A percentile compares a stretch with the other conserved stretches of the same genome.
Conservation (phyloP, 2,113 vertebrate genomes). For the Osmerus mordax region DNA sequence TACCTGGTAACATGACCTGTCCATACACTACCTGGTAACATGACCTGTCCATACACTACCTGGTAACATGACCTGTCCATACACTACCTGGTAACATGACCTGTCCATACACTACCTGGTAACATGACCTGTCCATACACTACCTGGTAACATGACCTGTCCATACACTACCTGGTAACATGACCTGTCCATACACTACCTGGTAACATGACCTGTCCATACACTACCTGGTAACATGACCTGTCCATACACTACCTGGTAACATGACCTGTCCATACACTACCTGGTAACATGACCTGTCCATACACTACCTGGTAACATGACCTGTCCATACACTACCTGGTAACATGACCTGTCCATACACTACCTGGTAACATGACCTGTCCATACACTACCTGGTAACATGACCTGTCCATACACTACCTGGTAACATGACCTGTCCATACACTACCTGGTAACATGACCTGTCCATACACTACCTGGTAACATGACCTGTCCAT, state of each 20-base stretch:
- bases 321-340: background rate
- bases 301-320: background rate
- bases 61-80: too few species aligned
- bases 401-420: background rate
- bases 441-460: background rate
- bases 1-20: background rate
- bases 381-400: constrained; percentile 37
- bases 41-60: background rate
- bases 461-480: background rate
- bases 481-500: constrained; percentile 46
- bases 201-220: background rate
- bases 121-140: background rate
- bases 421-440: background rate
- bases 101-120: background rate
- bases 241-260: background rate
- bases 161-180: background rate
- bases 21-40: too few species aligned
- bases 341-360: background rate
- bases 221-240: background rate
- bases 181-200: background rate
- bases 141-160: background rate
- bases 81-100: background rate
- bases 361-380: background rate
- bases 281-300: too few species aligned
- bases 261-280: background rate